Conservation (phyloP, 2,113 vertebrate genomes). For the Chionomys nivalis region DNA sequence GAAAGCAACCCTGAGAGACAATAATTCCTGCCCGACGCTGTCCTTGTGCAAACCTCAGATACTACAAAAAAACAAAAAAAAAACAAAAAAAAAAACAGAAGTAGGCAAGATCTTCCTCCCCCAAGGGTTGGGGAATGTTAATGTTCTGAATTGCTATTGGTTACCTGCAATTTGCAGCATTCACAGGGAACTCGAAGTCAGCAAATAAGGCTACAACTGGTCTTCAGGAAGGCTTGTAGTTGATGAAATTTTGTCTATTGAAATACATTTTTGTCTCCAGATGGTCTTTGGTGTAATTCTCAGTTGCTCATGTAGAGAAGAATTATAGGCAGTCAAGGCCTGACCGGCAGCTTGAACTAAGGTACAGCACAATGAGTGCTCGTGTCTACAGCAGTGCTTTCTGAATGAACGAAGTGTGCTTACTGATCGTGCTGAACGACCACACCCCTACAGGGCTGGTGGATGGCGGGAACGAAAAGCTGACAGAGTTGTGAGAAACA, state of each 20-base stretch:
- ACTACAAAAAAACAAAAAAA: neutral
- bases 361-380: neutral
- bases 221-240: neutral
- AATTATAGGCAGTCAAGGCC: neutral
- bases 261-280: neutral
- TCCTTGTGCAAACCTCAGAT: neutral
- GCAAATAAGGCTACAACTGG: neutral
- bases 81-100: neutral
- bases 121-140: neutral
- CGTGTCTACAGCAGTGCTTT: neutral
- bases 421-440: neutral
- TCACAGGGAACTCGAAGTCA: neutral
- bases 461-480: neutral
- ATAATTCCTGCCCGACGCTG: neutral
- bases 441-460: neutral
- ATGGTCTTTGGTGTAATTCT: neutral
- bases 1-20: neutral
- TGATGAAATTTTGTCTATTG: neutral
- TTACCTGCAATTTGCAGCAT: neutral
- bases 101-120: neutral
- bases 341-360: neutral
- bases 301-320: neutral
- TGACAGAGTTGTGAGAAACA: neutral
- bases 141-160: neutral
- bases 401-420: neutral